Conservation (phyloP, 2,888 invertebrate species). For the Meiosimyza platycephala region DNA sequence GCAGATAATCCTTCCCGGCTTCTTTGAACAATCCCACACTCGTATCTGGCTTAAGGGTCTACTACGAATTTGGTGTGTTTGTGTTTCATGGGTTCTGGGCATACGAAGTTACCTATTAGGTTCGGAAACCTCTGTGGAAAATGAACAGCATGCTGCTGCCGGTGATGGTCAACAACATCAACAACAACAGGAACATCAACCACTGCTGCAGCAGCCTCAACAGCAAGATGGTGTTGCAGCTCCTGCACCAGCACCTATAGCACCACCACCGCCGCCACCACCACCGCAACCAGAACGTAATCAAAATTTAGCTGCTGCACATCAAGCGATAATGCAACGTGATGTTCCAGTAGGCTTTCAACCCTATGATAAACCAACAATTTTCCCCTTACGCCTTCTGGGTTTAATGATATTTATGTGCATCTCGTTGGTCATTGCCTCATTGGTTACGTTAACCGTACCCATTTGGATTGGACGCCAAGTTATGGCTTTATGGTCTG, state of each 20-base stretch:
- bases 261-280: conserved; percentile 42
- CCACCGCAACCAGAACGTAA: conserved; percentile 64
- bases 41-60: conserved; percentile 93
- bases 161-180: conserved; percentile 37
- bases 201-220: conserved; percentile 32
- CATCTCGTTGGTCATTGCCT: conserved; percentile 84
- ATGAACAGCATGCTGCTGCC: conserved; percentile 51
- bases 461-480: conserved; percentile 92
- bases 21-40: conserved; percentile 96
- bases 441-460: conserved; percentile 83
- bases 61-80: conserved; percentile 87
- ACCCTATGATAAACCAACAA: conserved; percentile 82
- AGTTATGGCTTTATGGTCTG: conserved; percentile 88
- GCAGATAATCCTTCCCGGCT: conserved; percentile 91
- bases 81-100: conserved; percentile 85
- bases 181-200: conserved; percentile 33
- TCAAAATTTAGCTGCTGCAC: conserved; percentile 79
- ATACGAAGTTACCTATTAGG: conserved; percentile 91
- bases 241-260: conserved; percentile 55
- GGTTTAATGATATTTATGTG: conserved; percentile 83
- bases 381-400: conserved; percentile 79
- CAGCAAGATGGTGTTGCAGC: conserved; percentile 52
- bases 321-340: conserved; percentile 87
- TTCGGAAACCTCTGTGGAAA: conserved; percentile 69
- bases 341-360: conserved; percentile 89